A percentile compares a stretch with the other conserved stretches of the same genome.
phyloP scores from a whole-genome alignment of 2,113 vertebrate species.

The Sphaerodactylus townsendi region DNA sequence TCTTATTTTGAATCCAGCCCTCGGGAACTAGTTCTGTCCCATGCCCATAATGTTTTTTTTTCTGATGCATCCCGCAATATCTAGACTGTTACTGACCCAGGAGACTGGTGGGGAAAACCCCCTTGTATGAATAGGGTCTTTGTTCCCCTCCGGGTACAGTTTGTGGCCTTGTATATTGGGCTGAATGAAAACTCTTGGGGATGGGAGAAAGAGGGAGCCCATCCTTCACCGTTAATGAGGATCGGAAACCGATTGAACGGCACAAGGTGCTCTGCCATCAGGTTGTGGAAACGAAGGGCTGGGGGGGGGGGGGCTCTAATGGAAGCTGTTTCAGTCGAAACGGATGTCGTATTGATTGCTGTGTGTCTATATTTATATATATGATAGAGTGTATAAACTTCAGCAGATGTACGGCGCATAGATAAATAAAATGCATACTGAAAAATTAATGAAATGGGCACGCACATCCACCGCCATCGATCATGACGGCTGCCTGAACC shows the following conservation, averaged over 20 bases:
- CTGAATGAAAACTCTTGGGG: constrained; percentile 46
- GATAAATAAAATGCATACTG: constrained; percentile 83
- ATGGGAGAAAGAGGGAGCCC: constrained; percentile 51
- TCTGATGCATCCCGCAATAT: neutral
- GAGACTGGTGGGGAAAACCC: neutral
- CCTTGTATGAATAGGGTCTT: accelerated
- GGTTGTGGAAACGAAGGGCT: constrained; percentile 76
- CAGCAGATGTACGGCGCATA: constrained; percentile 78
- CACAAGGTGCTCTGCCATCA: constrained; percentile 79
- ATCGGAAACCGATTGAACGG: constrained; percentile 77
- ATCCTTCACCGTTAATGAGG: constrained; percentile 75
- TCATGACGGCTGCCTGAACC: constrained; percentile 55
- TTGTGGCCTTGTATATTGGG: constrained; percentile 27
- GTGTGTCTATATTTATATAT: constrained; percentile 81
- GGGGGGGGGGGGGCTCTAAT: constrained; percentile 58
- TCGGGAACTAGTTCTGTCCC: too few species aligned
- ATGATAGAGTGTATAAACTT: constrained; percentile 79
- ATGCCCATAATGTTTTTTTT: too few species aligned
- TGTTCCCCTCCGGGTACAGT: neutral
- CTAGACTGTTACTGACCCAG: neutral
- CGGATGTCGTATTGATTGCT: constrained; percentile 81
- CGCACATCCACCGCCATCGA: constrained; percentile 73
- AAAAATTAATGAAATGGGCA: constrained; percentile 83
- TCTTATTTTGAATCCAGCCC: too few species aligned
- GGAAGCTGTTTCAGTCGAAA: constrained; percentile 67